These are phyloP conservation scores for Rhingia campestris DNA, from an alignment of 2,888 invertebrate genomes.

Conservation along the genomic window DNA sequence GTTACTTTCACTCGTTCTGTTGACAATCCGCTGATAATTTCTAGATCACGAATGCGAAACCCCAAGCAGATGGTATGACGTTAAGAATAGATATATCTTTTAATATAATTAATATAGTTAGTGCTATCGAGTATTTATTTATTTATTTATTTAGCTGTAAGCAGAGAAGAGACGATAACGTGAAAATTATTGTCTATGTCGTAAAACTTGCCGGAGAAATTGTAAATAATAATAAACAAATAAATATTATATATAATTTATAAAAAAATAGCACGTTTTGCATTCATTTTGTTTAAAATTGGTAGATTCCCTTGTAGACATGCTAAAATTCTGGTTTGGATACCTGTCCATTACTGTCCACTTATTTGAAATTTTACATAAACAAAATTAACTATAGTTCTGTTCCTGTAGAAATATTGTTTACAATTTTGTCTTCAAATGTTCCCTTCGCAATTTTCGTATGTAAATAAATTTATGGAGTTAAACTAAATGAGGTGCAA, in stretches of 20 bases:
- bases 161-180: constrained; percentile 22
- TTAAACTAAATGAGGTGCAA: too few species aligned
- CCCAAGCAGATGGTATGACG: constrained; percentile 14
- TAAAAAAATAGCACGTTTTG: background rate
- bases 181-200: background rate
- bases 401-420: too few species aligned
- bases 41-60: constrained; percentile 47
- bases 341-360: too few species aligned
- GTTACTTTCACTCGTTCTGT: constrained; percentile 62
- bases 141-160: constrained; percentile 65
- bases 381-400: too few species aligned
- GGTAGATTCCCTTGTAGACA: too few species aligned
- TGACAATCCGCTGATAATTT: constrained; percentile 62
- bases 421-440: too few species aligned
- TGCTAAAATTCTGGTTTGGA: too few species aligned
- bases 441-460: too few species aligned
- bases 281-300: background rate
- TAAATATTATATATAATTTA: constrained; percentile 23
- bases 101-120: constrained; percentile 6
- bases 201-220: constrained; percentile 47
- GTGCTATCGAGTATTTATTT: constrained; percentile 60
- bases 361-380: too few species aligned
- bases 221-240: constrained; percentile 47
- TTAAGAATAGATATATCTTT: constrained; percentile 4
- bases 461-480: too few species aligned